Evolutionary conservation across 2,888 invertebrate species (phyloP).

Genomic region (Argyresthia albistria): DNA sequence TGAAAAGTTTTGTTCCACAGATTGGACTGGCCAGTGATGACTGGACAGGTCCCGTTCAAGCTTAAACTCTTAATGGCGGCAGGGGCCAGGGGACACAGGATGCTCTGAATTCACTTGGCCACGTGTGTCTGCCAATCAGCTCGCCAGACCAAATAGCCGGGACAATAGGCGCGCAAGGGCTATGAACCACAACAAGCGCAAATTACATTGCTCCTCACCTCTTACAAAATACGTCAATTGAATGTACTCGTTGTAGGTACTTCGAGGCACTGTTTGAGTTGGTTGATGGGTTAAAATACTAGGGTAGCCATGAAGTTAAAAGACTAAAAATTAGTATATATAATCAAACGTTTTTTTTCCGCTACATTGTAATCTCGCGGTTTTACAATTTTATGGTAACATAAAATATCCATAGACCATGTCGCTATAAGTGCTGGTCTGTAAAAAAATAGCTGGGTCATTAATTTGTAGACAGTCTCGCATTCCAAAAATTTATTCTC

Average conservation of each 20-base stretch:
- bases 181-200: conserved; percentile 7
- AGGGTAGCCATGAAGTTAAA: too few species aligned
- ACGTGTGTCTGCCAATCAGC: conserved; percentile 32
- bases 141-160: conserved; percentile 14
- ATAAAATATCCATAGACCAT: too few species aligned
- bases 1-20: not conserved
- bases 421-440: too few species aligned
- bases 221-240: not conserved
- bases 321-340: too few species aligned
- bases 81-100: conserved; percentile 38
- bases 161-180: conserved; percentile 34
- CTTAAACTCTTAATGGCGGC: conserved; percentile 33
- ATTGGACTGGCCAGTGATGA: not conserved
- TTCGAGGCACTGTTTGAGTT: not conserved
- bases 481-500: too few species aligned
- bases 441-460: too few species aligned
- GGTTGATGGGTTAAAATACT: too few species aligned
- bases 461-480: too few species aligned
- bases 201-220: not conserved
- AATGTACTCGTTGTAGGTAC: not conserved
- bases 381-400: too few species aligned
- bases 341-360: too few species aligned
- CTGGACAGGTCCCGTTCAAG: conserved; percentile 11
- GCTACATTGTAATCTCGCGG: too few species aligned
- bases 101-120: conserved; percentile 34